A percentile compares a stretch with the other conserved stretches of the same genome.
These are phyloP conservation scores for Sylvia atricapilla DNA, from an alignment of 2,113 vertebrate species.

Conservation along the genomic window DNA sequence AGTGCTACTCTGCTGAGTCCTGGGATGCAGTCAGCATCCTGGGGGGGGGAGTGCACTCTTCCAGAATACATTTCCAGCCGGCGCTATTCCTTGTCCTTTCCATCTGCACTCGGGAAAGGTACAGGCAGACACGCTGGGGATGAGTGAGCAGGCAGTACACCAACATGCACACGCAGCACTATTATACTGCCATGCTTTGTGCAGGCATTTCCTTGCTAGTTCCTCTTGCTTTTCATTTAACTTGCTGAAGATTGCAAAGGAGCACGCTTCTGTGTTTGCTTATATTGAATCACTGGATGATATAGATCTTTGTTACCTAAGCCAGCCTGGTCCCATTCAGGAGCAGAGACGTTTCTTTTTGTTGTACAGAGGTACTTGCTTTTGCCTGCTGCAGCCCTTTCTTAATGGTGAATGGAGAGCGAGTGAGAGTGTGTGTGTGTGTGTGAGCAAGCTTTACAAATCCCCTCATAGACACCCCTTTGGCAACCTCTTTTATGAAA, in stretches of 20 bases:
- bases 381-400: constrained; percentile 32
- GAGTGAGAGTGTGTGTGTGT: neutral
- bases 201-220: neutral
- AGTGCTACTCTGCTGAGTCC: neutral
- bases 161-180: neutral
- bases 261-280: neutral
- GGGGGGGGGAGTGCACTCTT: accelerated
- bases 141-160: neutral
- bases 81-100: neutral
- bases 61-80: neutral
- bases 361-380: neutral
- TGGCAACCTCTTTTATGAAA: constrained; percentile 68
- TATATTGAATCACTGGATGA: neutral
- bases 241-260: neutral
- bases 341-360: neutral
- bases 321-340: neutral
- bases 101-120: neutral
- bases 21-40: neutral
- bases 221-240: neutral
- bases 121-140: neutral
- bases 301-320: neutral
- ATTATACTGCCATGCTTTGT: neutral
- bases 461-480: constrained; percentile 6
- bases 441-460: constrained; percentile 11
- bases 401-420: neutral